Evolutionary conservation across 2,797 vertebrate species (phyloP).

Genomic region (Gambelia wislizenii): DNA sequence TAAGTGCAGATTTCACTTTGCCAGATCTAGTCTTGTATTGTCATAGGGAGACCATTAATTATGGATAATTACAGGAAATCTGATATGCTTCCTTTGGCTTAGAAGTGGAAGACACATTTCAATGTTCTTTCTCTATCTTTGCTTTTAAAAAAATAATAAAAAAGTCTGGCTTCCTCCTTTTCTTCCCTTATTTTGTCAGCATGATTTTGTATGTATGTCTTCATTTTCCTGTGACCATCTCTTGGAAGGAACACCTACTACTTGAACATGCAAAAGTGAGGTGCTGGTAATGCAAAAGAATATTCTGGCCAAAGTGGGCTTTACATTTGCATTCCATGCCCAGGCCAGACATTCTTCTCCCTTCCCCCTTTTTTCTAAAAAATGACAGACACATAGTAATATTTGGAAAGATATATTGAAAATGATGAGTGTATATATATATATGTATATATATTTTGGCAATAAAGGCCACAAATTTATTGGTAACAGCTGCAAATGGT

Average conservation of each 20-base stretch:
- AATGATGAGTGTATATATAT: no score
- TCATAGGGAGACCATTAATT: not conserved
- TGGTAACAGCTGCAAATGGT: no score
- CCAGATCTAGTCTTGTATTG: not conserved
- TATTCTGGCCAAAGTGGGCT: not conserved
- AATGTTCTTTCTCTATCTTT: not conserved
- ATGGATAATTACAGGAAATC: not conserved
- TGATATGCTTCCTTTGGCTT: not conserved
- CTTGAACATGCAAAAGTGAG: not conserved
- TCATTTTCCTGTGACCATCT: not conserved
- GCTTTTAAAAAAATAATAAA: not conserved
- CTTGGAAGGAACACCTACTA: not conserved
- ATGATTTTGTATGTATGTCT: not conserved
- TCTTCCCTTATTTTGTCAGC: constrained; percentile 1
- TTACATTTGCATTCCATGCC: not conserved
- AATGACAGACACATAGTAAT: no score
- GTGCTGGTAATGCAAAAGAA: not conserved
- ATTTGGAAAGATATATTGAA: no score
- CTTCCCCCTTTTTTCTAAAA: no score
- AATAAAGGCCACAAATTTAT: no score
- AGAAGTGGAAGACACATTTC: not conserved
- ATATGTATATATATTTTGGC: no score
- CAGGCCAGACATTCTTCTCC: no score
- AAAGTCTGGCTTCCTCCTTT: not conserved
- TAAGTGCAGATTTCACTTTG: not conserved